Evolutionary conservation across 2,113 vertebrate genomes (phyloP).

Genomic region (Perca flavescens): DNA sequence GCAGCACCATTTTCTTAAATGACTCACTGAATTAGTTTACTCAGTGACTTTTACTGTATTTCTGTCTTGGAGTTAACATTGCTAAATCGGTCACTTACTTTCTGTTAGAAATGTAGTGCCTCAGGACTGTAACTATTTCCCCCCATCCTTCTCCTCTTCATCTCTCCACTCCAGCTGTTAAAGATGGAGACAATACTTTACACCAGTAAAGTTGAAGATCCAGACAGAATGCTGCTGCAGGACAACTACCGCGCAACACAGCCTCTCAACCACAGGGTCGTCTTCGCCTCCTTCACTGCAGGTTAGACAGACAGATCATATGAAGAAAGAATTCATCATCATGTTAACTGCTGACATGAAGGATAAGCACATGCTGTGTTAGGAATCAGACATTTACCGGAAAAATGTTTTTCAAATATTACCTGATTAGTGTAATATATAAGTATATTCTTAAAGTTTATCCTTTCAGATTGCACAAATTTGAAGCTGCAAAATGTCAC

Average conservation of each 20-base stretch:
- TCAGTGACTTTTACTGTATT: neutral
- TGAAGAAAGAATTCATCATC: neutral
- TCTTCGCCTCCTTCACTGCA: slow-evolving; percentile 81
- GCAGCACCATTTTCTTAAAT: too few species aligned
- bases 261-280: slow-evolving; percentile 79
- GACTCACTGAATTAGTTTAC: neutral
- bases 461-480: neutral
- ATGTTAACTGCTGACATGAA: neutral
- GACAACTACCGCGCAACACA: slow-evolving; percentile 83
- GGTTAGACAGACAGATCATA: slow-evolving; percentile 63
- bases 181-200: slow-evolving; percentile 82
- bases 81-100: neutral
- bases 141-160: neutral
- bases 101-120: neutral
- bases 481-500: neutral
- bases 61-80: neutral
- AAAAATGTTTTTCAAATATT: neutral
- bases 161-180: slow-evolving; percentile 71
- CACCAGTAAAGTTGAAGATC: slow-evolving; percentile 66
- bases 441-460: neutral
- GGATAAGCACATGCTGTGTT: neutral
- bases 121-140: neutral
- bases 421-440: neutral
- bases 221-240: slow-evolving; percentile 74
- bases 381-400: neutral